Evolutionary conservation across 2,113 vertebrate genomes (phyloP).

Genomic region (Microcebus griseorufus): DNA sequence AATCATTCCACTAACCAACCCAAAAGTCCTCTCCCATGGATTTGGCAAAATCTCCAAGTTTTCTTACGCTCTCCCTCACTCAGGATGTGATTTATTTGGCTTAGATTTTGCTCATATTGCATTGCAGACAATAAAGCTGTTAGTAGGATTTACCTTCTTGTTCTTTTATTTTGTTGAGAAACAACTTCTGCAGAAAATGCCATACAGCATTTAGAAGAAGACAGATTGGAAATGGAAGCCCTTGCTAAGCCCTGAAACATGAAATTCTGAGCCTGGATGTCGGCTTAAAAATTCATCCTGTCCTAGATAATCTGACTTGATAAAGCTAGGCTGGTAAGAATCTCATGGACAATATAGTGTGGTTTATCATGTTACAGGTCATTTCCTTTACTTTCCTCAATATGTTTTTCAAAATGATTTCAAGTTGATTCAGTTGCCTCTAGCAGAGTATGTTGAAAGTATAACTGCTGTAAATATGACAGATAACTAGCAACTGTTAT

Average conservation of each 20-base stretch:
- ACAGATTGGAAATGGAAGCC: slow-evolving; percentile 34
- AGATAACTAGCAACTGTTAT: slow-evolving; percentile 78
- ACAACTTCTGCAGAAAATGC: neutral
- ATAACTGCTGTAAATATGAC: slow-evolving; percentile 63
- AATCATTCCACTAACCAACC: neutral
- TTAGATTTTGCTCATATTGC: neutral
- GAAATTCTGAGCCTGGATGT: slow-evolving; percentile 45
- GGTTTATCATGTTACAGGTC: slow-evolving; percentile 69
- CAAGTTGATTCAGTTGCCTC: slow-evolving; percentile 78
- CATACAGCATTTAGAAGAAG: slow-evolving; percentile 38
- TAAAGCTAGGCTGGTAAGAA: slow-evolving; percentile 48
- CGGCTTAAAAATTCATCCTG: slow-evolving; percentile 36
- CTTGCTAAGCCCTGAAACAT: slow-evolving; percentile 41
- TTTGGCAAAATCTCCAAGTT: neutral
- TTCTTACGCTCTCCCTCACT: neutral
- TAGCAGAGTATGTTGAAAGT: slow-evolving; percentile 65
- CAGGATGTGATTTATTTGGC: neutral
- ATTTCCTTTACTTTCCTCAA: slow-evolving; percentile 79
- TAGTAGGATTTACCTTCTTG: neutral
- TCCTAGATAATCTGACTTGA: slow-evolving; percentile 50
- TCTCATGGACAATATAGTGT: slow-evolving; percentile 25
- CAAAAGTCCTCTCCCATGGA: neutral
- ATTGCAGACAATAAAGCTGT: neutral
- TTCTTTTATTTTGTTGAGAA: slow-evolving; percentile 26
- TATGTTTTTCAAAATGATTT: slow-evolving; percentile 77